Evolutionary conservation across 2,797 vertebrate species (phyloP).

Genomic region (Rhynchonycteris naso): DNA sequence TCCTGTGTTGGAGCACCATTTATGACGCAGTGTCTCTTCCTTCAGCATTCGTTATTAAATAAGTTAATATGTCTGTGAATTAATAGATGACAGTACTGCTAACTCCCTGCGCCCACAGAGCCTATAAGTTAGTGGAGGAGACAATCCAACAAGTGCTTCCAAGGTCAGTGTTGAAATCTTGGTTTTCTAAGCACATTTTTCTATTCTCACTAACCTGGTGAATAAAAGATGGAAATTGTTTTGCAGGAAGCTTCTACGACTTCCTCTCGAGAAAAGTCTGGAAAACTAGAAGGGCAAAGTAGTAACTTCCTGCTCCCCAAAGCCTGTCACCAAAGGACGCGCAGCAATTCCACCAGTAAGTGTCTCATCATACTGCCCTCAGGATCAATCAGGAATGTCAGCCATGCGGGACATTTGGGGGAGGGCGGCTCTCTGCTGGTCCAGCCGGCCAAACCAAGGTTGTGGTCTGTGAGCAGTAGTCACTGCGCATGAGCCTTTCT

Average conservation of each 20-base stretch:
- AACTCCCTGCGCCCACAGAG: not conserved
- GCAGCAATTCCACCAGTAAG: constrained; percentile 80
- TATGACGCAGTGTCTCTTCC: not conserved
- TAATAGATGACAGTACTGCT: not conserved
- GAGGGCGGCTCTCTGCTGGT: not conserved
- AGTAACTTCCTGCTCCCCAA: constrained; percentile 82
- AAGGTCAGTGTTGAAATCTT: not conserved
- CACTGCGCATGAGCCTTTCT: too few relatives aligned
- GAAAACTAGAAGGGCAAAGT: constrained; percentile 78
- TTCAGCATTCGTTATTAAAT: too few relatives aligned
- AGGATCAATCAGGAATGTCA: rapidly evolving
- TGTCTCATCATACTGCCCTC: rapidly evolving
- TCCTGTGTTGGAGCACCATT: not conserved
- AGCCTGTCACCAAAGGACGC: constrained; percentile 86
- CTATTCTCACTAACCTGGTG: not conserved
- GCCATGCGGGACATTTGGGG: rapidly evolving
- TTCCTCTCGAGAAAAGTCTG: constrained; percentile 76
- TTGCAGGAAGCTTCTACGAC: constrained; percentile 77
- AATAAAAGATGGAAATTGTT: constrained; percentile 28
- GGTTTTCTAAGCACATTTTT: not conserved
- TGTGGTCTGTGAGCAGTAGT: too few relatives aligned
- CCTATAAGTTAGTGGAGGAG: not conserved
- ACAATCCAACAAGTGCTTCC: too few relatives aligned
- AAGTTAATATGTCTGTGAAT: not conserved
- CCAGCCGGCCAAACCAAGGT: not conserved